Percentiles rank a stretch among this genome's conserved stretches.
Conservation (phyloP, 1,140 invertebrate genomes). For the Cataglyphis hispanica region DNA sequence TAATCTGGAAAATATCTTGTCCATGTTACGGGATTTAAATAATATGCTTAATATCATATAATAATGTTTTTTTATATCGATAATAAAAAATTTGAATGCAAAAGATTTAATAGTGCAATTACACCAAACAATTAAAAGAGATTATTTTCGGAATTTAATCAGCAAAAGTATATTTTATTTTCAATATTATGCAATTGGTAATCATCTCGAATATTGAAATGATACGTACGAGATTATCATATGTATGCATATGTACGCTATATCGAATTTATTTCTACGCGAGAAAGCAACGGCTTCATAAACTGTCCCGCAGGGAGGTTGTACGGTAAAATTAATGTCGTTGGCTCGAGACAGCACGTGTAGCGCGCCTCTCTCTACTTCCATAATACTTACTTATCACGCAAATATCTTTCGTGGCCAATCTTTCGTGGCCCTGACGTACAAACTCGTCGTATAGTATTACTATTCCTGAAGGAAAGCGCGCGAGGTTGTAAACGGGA, state of each 20-base stretch:
- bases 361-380: neutral
- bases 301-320: constrained; percentile 22
- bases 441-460: neutral
- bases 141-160: too few species aligned
- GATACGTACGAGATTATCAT: neutral
- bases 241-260: too few species aligned
- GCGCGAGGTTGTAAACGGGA: constrained; percentile 32
- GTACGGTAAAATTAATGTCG: constrained; percentile 23
- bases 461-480: neutral
- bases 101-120: neutral
- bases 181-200: neutral
- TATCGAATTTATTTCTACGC: neutral
- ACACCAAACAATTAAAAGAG: neutral
- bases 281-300: constrained; percentile 6
- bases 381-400: constrained; percentile 44
- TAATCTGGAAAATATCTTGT: neutral
- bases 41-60: neutral
- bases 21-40: neutral
- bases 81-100: neutral
- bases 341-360: constrained; percentile 11
- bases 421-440: neutral
- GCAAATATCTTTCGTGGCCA: constrained; percentile 38
- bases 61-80: neutral
- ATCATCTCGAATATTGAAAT: neutral
- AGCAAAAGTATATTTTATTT: neutral